phyloP scores from a whole-genome alignment of 2,113 vertebrate genomes.

The Ploceus nigricollis region DNA sequence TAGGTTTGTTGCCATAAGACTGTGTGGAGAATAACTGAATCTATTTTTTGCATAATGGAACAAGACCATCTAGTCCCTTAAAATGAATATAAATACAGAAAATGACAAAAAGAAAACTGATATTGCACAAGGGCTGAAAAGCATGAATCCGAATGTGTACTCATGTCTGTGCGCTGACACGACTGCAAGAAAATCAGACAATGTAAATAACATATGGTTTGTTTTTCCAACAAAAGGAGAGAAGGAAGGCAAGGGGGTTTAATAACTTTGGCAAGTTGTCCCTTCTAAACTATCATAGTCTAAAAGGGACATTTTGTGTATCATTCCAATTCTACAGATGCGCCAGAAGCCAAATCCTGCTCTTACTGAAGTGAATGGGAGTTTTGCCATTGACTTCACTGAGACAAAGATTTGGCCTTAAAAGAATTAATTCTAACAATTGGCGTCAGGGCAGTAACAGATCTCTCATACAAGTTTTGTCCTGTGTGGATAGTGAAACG shows the following conservation, averaged over 20 bases:
- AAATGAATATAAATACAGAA: conserved; percentile 9
- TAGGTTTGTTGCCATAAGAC: conserved; percentile 4
- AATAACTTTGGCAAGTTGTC: conserved; percentile 48
- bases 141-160: neutral
- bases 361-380: conserved; percentile 26
- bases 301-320: conserved; percentile 44
- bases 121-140: conserved; percentile 25
- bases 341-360: neutral
- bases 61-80: conserved; percentile 10
- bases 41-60: conserved; percentile 3
- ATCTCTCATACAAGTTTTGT: conserved; percentile 41
- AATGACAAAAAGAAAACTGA: conserved; percentile 50
- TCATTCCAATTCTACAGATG: conserved; percentile 20
- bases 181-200: conserved; percentile 46
- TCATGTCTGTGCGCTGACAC: neutral
- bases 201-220: conserved; percentile 65
- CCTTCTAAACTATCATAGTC: neutral
- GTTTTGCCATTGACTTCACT: conserved; percentile 11
- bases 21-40: neutral
- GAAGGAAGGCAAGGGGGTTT: conserved; percentile 45
- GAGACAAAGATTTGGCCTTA: conserved; percentile 17
- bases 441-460: conserved; percentile 20
- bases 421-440: conserved; percentile 12
- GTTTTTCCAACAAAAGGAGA: conserved; percentile 43
- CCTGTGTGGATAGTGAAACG: conserved; percentile 3